Conservation (phyloP, 2,113 vertebrate species). For the Raja brachyura region DNA sequence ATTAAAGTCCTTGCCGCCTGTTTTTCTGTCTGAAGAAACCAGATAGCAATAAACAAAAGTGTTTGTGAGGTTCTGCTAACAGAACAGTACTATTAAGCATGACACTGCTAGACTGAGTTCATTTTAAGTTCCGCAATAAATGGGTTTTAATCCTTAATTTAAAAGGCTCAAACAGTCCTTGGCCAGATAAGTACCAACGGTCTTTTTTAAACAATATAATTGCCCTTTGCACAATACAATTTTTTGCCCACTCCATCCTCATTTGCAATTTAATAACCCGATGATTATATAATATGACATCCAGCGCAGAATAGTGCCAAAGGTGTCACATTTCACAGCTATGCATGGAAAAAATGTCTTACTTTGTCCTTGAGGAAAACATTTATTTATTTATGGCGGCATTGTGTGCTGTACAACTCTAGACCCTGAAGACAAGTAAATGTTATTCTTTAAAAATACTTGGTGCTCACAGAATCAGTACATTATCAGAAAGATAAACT, state of each 20-base stretch:
- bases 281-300: background rate
- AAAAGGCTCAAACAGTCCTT: background rate
- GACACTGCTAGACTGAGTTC: background rate
- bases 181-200: background rate
- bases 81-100: slow-evolving; percentile 17
- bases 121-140: slow-evolving; percentile 21
- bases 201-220: background rate
- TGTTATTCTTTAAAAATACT: background rate
- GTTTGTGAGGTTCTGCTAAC: slow-evolving; percentile 1
- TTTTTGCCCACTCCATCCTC: background rate
- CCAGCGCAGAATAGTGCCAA: background rate
- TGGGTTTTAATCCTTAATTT: background rate
- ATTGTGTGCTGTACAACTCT: background rate
- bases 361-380: background rate
- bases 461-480: background rate
- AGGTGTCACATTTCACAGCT: background rate
- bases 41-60: slow-evolving; percentile 1
- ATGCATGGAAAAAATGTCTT: background rate
- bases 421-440: background rate
- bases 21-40: background rate
- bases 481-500: background rate
- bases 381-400: background rate
- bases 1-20: background rate
- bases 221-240: background rate
- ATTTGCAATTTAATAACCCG: background rate